These are phyloP conservation scores for Drosophila paramelanica DNA, from an alignment of 2,888 invertebrate species.

Conservation along the genomic window DNA sequence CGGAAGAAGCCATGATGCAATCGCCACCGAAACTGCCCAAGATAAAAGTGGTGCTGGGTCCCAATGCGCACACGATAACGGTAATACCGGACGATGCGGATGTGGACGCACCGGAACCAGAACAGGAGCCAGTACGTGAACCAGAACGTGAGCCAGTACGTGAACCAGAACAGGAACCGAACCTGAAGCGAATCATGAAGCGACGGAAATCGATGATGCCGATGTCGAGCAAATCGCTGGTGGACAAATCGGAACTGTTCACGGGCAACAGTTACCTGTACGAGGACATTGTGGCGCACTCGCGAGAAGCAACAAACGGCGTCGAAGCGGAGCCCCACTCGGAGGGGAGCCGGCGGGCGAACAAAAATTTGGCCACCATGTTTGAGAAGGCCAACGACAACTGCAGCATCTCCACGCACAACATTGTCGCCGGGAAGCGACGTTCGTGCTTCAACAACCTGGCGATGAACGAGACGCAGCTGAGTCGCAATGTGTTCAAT, in stretches of 20 bases:
- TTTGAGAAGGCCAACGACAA: conserved; percentile 79
- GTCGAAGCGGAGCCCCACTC: neutral
- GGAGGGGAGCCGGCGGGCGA: conserved; percentile 15
- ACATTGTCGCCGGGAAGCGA: conserved; percentile 82
- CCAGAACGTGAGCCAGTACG: no score
- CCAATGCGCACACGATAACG: conserved; percentile 48
- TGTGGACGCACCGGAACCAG: no score
- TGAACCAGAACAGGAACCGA: neutral
- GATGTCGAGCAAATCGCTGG: conserved; percentile 61
- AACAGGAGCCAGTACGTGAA: no score
- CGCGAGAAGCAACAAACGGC: conserved; percentile 13
- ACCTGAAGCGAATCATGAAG: conserved; percentile 8
- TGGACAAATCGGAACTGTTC: conserved; percentile 65
- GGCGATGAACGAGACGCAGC: conserved; percentile 76
- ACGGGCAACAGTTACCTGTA: conserved; percentile 57
- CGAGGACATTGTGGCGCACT: conserved; percentile 70
- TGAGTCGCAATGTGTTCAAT: conserved; percentile 57
- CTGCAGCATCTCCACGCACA: conserved; percentile 82
- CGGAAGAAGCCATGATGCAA: neutral
- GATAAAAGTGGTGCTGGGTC: conserved; percentile 52
- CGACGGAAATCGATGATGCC: conserved; percentile 72
- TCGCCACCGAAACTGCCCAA: conserved; percentile 38
- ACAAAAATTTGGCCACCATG: conserved; percentile 61
- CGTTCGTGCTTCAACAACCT: conserved; percentile 64
- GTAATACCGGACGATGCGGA: conserved; percentile 11